Evolutionary conservation across 2,888 invertebrate species (phyloP).

Genomic region (Eupelmus urozonus): DNA sequence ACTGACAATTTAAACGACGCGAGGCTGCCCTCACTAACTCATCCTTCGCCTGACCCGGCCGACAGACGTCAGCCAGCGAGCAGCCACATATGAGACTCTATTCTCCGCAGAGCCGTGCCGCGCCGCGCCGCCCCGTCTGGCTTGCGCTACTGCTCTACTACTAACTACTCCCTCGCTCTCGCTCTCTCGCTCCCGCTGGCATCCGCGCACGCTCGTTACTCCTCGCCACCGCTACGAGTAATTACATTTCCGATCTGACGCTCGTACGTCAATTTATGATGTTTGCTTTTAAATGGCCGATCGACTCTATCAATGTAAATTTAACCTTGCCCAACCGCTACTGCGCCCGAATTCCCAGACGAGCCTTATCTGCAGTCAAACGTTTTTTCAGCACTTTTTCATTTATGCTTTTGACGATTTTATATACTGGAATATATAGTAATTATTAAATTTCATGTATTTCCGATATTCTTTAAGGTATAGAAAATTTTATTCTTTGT

Average conservation of each 20-base stretch:
- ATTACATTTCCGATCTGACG: slow-evolving; percentile 19
- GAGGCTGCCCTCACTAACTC: not conserved
- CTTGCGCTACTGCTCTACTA: not conserved
- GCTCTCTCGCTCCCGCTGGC: not conserved
- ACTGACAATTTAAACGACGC: slow-evolving; percentile 34
- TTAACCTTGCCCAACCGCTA: too few relatives aligned
- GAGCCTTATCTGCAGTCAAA: too few relatives aligned
- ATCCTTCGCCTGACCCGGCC: not conserved
- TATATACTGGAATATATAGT: too few relatives aligned
- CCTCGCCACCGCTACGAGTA: not conserved
- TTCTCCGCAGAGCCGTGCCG: too few relatives aligned
- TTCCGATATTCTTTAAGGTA: too few relatives aligned
- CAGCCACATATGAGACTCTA: slow-evolving; percentile 10
- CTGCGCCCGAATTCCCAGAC: too few relatives aligned
- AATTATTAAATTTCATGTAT: too few relatives aligned
- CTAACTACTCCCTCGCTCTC: not conserved
- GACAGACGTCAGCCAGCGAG: slow-evolving; percentile 25
- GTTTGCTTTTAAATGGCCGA: slow-evolving; percentile 20
- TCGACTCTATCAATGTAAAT: not conserved
- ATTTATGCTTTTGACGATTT: too few relatives aligned
- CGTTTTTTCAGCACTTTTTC: too few relatives aligned
- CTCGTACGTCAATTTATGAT: slow-evolving; percentile 30
- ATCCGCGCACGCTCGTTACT: too few relatives aligned
- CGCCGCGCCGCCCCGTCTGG: not conserved
- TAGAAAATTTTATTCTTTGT: too few relatives aligned